Conservation (phyloP, 2,888 invertebrate species). For the Coleophora flavipennella region DNA sequence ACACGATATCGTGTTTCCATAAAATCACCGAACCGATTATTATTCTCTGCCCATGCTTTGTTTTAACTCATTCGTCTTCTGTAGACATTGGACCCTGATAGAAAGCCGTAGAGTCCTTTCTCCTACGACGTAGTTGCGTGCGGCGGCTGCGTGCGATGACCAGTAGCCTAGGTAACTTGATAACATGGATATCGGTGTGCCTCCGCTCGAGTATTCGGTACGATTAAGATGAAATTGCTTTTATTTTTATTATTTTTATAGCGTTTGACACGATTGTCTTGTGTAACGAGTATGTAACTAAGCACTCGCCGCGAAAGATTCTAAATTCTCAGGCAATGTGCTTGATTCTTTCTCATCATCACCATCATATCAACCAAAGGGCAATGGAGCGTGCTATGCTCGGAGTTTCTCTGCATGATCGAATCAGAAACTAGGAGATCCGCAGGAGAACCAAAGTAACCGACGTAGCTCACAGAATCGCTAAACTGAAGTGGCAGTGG, state of each 20-base stretch:
- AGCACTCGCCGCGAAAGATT: too few species aligned
- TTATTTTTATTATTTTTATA: slow-evolving; percentile 56
- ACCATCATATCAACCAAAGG: too few species aligned
- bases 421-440: too few species aligned
- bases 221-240: slow-evolving; percentile 63
- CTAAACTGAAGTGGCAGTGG: too few species aligned
- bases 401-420: too few species aligned
- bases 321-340: too few species aligned
- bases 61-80: slow-evolving; percentile 26
- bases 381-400: too few species aligned
- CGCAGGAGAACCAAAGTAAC: too few species aligned
- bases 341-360: too few species aligned
- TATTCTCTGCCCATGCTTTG: slow-evolving; percentile 43
- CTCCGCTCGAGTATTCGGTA: slow-evolving; percentile 63
- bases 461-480: too few species aligned
- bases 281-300: background rate
- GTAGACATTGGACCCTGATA: slow-evolving; percentile 20
- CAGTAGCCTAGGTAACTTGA: slow-evolving; percentile 73
- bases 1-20: slow-evolving; percentile 69
- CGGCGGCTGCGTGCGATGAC: slow-evolving; percentile 34
- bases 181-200: slow-evolving; percentile 66
- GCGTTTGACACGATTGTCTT: slow-evolving; percentile 24
- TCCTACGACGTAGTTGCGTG: slow-evolving; percentile 3
- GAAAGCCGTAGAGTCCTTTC: slow-evolving; percentile 16
- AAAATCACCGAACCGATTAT: slow-evolving; percentile 71